Base-by-base conservation (phyloP, 2,888 invertebrate species). In the Calephelis perditalis region DNA sequence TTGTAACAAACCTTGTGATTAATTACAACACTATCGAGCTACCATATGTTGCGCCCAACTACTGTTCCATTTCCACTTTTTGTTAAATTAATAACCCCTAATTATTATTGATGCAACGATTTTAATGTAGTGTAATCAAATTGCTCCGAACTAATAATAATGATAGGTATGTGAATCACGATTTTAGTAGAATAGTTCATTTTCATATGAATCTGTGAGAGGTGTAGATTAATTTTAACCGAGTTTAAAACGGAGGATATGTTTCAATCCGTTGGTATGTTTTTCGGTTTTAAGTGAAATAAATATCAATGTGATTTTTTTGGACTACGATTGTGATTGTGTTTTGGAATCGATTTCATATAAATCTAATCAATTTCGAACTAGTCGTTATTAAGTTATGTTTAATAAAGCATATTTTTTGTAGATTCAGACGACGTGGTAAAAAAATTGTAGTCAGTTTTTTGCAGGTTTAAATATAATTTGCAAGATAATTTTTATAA, bases 1-100 rank as follows among this genome's bases (percentile, higher is more conserved):
- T 49, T 58, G 73, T 82, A 82, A 88, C 86, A 83, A 84, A 77
- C 74, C 78, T 75, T 73, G 77, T 82, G 83, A 88, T 88, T 88
- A 86, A 89, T 88, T 82, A 81, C 73, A 74, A 77, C 75, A 78
- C 81, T 80, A 78, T 74, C 71, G 74, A 78, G 82, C 81, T 81
- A 82, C 86, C 88, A 88, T 84, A 88, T 90, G 87, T 73, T 80
- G 77, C 66, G 67, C 70, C 70, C 71, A 70, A 84, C 87, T 88
- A 85, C 86, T 78, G 86, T 82, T 81, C 77, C 78, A 75, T 76
- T 78, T 60, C 56, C 56, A 60, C 73, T 84, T 86, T 84, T 83
- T 81, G 76, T 82, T 75, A 72, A 72, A 79, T 81, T 83, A 81
- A 80, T 83, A 77, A 73, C 72, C 73, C 68, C 68, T 71, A 67